Base-by-base conservation (phyloP, 1,140 invertebrate species). In the Drosophila repleta region DNA sequence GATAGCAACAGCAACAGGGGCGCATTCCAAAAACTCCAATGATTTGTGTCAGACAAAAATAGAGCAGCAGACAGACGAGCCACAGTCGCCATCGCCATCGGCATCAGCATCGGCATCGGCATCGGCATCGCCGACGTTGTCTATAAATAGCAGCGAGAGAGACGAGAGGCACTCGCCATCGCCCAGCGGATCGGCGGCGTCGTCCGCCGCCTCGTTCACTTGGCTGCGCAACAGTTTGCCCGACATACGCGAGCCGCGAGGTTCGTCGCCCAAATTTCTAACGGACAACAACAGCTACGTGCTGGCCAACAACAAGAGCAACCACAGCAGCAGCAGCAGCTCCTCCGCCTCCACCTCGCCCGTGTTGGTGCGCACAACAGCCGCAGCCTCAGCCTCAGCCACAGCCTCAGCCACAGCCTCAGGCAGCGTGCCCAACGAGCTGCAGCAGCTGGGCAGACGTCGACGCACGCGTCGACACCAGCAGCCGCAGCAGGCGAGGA, bases 131-230 rank as follows among this genome's bases (percentile, higher is more conserved):
- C 72, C 69, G 57, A 67, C 67, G 26, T 52, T 43, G 41, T 70
- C 83, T 87, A 87, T 79, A 57, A 83, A 88, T 88, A 87, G 79
- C 63, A 37, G 41, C 37, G 84, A 79, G 90, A 90, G 72, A 88
- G 87, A 48, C 72, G 65, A 55, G 21, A 66, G 55, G 26, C 75
- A 75, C 67, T 91, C 91, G 56, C 74, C 90, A 52, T 72, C 81
- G 41, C 76, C 85, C 32, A 79, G 49, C 56, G 46, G 57, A 46
- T 69, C 68, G 10, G 51, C 62, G 37, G 18, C 43, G 10, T 65
- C 85, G 90, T 93, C 88, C 78, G 79, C 90, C 74, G 90, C 78
- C 89, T 92, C 85, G 80, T 93, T 87, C 87, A 91, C 83, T 66
- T 91, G 90, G 90, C 83, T 85, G 62, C 78, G 74, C 55, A 90